These are phyloP conservation scores for Tenrec ecaudatus DNA, from an alignment of 2,113 vertebrate genomes.

Conservation along the genomic window DNA sequence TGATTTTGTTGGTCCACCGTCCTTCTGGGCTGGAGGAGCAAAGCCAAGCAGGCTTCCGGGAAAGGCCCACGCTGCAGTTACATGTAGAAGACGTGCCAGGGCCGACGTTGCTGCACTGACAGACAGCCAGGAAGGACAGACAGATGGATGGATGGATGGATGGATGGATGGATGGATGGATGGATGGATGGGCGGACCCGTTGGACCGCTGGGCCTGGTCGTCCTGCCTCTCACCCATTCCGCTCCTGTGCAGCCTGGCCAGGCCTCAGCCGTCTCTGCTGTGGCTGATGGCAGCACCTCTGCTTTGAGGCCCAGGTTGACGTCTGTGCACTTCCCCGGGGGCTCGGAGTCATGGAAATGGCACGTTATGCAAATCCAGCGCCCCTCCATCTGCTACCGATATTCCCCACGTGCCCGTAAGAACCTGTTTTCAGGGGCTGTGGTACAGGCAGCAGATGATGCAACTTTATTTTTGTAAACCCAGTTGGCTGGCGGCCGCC, in stretches of 20 bases:
- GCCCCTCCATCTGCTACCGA: slow-evolving; percentile 70
- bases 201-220: background rate
- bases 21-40: slow-evolving; percentile 45
- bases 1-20: background rate
- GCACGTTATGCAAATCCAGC: slow-evolving; percentile 72
- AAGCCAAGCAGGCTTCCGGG: background rate
- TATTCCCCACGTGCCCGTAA: slow-evolving; percentile 63
- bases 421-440: slow-evolving; percentile 67
- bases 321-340: slow-evolving; percentile 46
- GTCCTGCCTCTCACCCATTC: background rate
- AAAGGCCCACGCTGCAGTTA: background rate
- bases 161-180: no score
- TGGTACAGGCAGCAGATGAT: slow-evolving; percentile 53
- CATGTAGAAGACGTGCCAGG: background rate
- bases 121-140: background rate
- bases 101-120: background rate
- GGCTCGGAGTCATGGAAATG: slow-evolving; percentile 72
- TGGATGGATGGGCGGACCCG: no score
- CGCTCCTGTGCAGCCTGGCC: background rate
- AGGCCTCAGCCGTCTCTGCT: background rate
- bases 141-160: no score
- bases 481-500: slow-evolving; percentile 71
- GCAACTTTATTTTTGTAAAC: slow-evolving; percentile 72
- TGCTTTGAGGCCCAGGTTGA: slow-evolving; percentile 35
- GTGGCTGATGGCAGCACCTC: slow-evolving; percentile 3